phyloP scores from a whole-genome alignment of 2,113 vertebrate species.

The Axis porcinus region DNA sequence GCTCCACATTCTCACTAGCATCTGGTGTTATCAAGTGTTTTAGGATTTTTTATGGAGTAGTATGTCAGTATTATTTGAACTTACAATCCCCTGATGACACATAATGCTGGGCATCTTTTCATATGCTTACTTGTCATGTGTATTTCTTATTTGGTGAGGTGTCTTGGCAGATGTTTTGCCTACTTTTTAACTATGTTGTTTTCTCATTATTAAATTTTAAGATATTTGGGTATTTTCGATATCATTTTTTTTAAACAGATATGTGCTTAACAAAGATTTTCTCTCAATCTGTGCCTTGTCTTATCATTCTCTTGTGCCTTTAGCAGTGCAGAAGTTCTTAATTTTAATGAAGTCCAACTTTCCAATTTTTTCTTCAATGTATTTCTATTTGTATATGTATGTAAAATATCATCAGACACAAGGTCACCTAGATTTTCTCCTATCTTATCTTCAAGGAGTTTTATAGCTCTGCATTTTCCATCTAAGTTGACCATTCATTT shows the following conservation, averaged over 20 bases:
- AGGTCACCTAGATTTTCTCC: background rate
- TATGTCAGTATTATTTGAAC: background rate
- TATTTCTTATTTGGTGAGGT: background rate
- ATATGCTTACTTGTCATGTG: background rate
- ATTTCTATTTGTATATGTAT: background rate
- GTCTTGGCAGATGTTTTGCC: background rate
- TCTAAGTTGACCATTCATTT: background rate
- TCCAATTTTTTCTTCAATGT: background rate
- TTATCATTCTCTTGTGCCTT: background rate
- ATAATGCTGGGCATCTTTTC: background rate
- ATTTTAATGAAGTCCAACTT: background rate
- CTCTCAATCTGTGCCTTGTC: background rate
- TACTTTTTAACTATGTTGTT: background rate
- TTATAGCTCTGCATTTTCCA: background rate
- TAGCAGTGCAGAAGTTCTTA: background rate
- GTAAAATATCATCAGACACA: background rate
- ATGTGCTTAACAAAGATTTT: background rate
- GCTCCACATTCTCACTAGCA: background rate
- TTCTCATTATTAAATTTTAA: background rate
- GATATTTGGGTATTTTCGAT: background rate
- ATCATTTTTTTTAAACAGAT: background rate
- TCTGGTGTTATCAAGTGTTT: background rate
- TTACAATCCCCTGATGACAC: background rate
- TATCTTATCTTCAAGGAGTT: background rate
- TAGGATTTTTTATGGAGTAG: background rate